Evolutionary conservation across 2,797 vertebrate species (phyloP), one percentile per base, ranked within the genome.

Genomic region (Halcyon smyrnensis): DNA sequence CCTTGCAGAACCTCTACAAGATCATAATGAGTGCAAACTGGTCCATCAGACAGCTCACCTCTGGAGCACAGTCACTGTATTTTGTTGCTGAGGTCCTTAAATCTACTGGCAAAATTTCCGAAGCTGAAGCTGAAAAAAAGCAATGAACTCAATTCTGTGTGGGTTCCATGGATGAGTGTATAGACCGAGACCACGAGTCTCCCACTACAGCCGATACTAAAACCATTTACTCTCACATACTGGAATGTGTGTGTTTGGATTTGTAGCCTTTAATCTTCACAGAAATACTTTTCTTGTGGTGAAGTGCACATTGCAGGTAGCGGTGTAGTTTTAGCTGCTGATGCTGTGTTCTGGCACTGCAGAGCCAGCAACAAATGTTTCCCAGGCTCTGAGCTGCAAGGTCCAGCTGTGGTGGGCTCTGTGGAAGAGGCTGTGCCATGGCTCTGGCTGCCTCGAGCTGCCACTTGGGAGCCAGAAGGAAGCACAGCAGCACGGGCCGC

Each of bases 51-150:
- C 98, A 98, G 95, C 96, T 99, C 81, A 23, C 98, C 87, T 98
- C 98, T 15, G 98, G 98, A 92, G 97, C 97, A 2, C 98, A 99
- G 84, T 98, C 97, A 0, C 84, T 99, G 62, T 97, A 90, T 32
- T 83, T 99, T 34, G 98, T 99, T 20, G 98, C 98, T 34, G 98
- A 99, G 73, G 97, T 99, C 68, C 98, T 99, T 17, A 97, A 98
- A 81, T 99, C 99, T 90, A 98, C 99, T 4, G 98, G 99, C 90
- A 99, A 98, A 94, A 98, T 99, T 84, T 97, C 98, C 0, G 98
- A 98, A 79, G 89, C 98, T 73, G 97, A 98, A 78, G 93, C 57
- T 60, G 86, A 97, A 64, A 76, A 96, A 17, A 65, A 93, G n/a
- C 53, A 41, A 3, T 97, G 89, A 97, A 18, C 46, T 67, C 39